phyloP scores from a whole-genome alignment of 2,888 invertebrate genomes.

The Phortica magna region DNA sequence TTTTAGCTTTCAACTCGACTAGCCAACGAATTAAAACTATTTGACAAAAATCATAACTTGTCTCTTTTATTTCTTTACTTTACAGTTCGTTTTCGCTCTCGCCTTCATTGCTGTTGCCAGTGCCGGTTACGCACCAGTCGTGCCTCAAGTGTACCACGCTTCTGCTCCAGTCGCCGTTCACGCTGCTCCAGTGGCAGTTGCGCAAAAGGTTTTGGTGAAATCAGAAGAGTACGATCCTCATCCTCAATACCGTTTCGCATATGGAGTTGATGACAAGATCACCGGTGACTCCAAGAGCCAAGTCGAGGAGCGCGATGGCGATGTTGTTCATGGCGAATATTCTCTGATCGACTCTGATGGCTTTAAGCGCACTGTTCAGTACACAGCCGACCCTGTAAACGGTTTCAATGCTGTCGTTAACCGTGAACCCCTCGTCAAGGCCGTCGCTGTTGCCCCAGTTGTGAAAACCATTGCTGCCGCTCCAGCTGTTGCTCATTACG shows the following conservation, averaged over 20 bases:
- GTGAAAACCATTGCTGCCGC: constrained; percentile 59
- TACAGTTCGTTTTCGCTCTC: constrained; percentile 36
- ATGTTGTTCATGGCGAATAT: constrained; percentile 77
- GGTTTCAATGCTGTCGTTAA: constrained; percentile 77
- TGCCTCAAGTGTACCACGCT: constrained; percentile 51
- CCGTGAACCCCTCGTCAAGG: constrained; percentile 57
- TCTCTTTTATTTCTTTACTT: constrained; percentile 9
- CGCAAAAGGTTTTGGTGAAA: constrained; percentile 55
- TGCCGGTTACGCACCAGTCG: constrained; percentile 52
- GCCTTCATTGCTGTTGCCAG: constrained; percentile 56
- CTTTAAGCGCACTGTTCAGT: constrained; percentile 75
- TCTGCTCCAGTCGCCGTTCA: constrained; percentile 50
- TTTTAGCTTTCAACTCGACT: background rate
- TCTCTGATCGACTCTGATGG: constrained; percentile 77
- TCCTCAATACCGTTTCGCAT: constrained; percentile 75
- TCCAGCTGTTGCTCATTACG: constrained; percentile 42
- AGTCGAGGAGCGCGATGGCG: constrained; percentile 76
- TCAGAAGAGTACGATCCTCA: constrained; percentile 74
- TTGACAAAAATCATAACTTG: constrained; percentile 7
- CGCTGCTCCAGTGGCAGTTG: constrained; percentile 49
- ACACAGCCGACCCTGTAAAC: constrained; percentile 74
- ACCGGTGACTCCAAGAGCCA: constrained; percentile 77
- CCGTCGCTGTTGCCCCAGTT: constrained; percentile 45
- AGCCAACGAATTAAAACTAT: background rate
- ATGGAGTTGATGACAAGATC: constrained; percentile 74